Conservation (phyloP, 1,140 invertebrate genomes). For the Drosophila sulfurigaster region DNA sequence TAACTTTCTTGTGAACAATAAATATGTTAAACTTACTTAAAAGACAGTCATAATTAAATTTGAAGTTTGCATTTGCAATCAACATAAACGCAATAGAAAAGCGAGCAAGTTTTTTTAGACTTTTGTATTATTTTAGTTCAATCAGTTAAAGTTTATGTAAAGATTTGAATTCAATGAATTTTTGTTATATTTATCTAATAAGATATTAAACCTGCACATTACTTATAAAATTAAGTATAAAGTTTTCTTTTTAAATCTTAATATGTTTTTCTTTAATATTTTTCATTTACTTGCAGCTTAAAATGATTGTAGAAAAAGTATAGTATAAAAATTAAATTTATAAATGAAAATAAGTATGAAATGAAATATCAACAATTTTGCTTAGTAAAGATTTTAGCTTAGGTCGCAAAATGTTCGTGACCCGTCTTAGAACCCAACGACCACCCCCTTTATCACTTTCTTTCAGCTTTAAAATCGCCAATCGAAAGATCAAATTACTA, state of each 20-base stretch:
- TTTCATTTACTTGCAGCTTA: constrained; percentile 49
- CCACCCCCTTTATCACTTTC: background rate
- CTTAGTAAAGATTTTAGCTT: background rate
- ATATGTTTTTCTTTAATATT: constrained; percentile 4
- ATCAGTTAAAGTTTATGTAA: background rate
- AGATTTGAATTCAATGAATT: background rate
- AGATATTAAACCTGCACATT: too few species aligned
- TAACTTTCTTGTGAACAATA: constrained; percentile 5
- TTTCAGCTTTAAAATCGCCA: constrained; percentile 50
- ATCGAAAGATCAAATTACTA: constrained; percentile 65
- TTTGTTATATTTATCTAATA: too few species aligned
- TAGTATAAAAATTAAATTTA: constrained; percentile 52
- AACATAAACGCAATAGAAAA: constrained; percentile 46
- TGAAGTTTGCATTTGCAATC: constrained; percentile 10
- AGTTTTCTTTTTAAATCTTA: background rate
- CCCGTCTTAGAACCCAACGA: background rate
- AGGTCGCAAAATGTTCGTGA: constrained; percentile 12
- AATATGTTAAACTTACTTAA: background rate
- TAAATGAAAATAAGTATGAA: constrained; percentile 1
- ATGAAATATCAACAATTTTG: background rate
- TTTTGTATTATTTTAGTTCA: background rate
- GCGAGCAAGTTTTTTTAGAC: constrained; percentile 44
- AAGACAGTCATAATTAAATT: constrained; percentile 17
- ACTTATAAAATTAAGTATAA: background rate
- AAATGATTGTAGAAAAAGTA: constrained; percentile 26